Evolutionary conservation across 2,888 invertebrate species (phyloP).

Genomic region (Troilus luridus): DNA sequence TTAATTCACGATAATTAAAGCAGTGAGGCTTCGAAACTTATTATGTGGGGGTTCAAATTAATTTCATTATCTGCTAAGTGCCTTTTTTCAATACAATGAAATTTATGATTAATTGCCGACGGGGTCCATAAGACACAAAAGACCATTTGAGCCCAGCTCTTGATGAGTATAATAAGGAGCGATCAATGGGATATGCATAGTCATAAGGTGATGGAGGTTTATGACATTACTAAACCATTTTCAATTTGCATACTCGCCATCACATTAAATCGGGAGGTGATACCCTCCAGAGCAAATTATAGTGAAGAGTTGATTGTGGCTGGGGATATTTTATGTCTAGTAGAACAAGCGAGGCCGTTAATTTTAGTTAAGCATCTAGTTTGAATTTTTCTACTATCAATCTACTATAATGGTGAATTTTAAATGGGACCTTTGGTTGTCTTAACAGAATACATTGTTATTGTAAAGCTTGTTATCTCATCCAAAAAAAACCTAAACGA

Average conservation of each 20-base stretch:
- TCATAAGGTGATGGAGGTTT: slow-evolving; percentile 43
- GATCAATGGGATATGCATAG: slow-evolving; percentile 10
- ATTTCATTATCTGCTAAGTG: slow-evolving; percentile 43
- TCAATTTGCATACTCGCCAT: slow-evolving; percentile 41
- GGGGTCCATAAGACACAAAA: slow-evolving; percentile 28
- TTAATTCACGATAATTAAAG: slow-evolving; percentile 1
- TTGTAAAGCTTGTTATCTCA: no score
- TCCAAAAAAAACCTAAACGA: no score
- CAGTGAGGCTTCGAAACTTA: background rate
- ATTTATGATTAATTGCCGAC: slow-evolving; percentile 38
- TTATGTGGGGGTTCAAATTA: slow-evolving; percentile 39
- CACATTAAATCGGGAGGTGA: slow-evolving; percentile 42
- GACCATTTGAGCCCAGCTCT: slow-evolving; percentile 17
- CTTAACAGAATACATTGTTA: no score
- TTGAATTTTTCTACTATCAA: background rate
- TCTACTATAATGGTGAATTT: background rate
- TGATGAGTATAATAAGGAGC: slow-evolving; percentile 32
- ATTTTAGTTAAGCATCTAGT: background rate
- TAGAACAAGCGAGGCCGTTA: background rate
- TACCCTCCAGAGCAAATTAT: slow-evolving; percentile 37
- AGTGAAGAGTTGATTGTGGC: slow-evolving; percentile 5
- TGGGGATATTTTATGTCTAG: slow-evolving; percentile 5
- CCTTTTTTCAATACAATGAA: slow-evolving; percentile 50
- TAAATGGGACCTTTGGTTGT: no score
- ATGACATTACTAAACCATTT: slow-evolving; percentile 35